A percentile compares a stretch with the other conserved stretches of the same genome.
Evolutionary conservation across 2,113 vertebrate species (phyloP).

Genomic region (Myrmophylax atrothorax): DNA sequence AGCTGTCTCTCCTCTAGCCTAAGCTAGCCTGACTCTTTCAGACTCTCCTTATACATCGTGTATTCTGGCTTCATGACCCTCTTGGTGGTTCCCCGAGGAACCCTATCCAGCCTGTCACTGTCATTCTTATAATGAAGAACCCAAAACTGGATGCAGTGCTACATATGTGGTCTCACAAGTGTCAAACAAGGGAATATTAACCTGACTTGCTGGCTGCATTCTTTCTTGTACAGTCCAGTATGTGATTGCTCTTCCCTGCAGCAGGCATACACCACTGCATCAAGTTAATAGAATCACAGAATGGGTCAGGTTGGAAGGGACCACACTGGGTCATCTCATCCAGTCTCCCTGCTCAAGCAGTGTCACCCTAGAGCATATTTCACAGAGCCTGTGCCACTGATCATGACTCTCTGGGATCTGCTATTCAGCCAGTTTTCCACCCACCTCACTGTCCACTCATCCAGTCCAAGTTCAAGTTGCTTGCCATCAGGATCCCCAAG

Average conservation of each 20-base stretch:
- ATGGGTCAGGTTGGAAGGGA: not conserved
- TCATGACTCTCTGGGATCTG: not conserved
- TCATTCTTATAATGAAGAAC: not conserved
- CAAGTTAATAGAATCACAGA: not conserved
- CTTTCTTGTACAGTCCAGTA: not conserved
- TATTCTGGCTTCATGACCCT: not conserved
- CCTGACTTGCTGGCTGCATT: not conserved
- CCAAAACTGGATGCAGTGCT: not conserved
- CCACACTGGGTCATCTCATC: not conserved
- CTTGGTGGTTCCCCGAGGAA: not conserved
- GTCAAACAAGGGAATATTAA: not conserved
- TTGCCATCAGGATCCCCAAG: not conserved
- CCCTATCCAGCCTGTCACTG: not conserved
- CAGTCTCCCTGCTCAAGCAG: not conserved
- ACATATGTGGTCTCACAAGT: not conserved
- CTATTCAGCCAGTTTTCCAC: not conserved
- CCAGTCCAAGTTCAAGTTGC: not conserved
- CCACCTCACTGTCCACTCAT: not conserved
- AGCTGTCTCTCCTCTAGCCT: not conserved
- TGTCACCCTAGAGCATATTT: not conserved
- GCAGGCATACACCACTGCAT: not conserved
- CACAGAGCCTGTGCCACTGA: not conserved
- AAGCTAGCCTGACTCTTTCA: not conserved
- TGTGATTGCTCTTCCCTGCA: not conserved
- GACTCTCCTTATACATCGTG: not conserved